Conservation (phyloP, 2,113 vertebrate genomes). For the Spea multiplicata region DNA sequence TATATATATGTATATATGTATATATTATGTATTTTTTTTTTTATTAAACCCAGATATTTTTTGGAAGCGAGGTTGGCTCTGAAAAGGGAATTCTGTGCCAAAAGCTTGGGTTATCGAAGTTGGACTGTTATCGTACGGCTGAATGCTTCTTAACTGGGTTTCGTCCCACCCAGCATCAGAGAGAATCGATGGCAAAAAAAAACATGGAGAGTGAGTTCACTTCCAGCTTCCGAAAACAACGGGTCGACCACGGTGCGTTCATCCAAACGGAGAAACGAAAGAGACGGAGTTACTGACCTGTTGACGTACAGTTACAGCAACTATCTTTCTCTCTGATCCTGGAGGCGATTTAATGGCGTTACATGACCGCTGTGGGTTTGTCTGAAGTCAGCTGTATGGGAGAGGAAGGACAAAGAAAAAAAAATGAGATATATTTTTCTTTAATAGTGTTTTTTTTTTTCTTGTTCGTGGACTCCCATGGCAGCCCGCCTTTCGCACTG, state of each 20-base stretch:
- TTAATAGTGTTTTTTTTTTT: constrained; percentile 36
- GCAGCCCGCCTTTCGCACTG: constrained; percentile 42
- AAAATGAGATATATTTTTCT: constrained; percentile 13
- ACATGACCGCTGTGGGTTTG: constrained; percentile 9
- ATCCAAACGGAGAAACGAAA: too few species aligned
- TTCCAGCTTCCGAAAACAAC: too few species aligned
- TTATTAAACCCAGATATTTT: constrained; percentile 15
- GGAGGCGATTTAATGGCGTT: not conserved
- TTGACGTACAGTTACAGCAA: not conserved
- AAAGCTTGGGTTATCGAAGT: constrained; percentile 16
- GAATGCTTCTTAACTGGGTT: not conserved
- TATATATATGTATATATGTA: constrained; percentile 18
- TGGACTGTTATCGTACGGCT: constrained; percentile 1
- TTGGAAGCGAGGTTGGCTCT: constrained; percentile 40
- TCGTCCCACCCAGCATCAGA: constrained; percentile 1
- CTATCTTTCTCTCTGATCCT: constrained; percentile 31
- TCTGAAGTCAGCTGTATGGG: constrained; percentile 33
- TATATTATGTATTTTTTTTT: constrained; percentile 1
- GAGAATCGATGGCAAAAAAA: not conserved
- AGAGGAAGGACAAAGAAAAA: constrained; percentile 16
- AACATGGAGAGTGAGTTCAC: too few species aligned
- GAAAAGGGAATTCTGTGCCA: constrained; percentile 46
- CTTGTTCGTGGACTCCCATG: constrained; percentile 22
- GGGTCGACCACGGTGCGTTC: too few species aligned
- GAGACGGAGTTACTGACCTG: too few species aligned